These are phyloP conservation scores for Hemistola chrysoprasaria DNA, from an alignment of 2,888 invertebrate species.

Conservation along the genomic window DNA sequence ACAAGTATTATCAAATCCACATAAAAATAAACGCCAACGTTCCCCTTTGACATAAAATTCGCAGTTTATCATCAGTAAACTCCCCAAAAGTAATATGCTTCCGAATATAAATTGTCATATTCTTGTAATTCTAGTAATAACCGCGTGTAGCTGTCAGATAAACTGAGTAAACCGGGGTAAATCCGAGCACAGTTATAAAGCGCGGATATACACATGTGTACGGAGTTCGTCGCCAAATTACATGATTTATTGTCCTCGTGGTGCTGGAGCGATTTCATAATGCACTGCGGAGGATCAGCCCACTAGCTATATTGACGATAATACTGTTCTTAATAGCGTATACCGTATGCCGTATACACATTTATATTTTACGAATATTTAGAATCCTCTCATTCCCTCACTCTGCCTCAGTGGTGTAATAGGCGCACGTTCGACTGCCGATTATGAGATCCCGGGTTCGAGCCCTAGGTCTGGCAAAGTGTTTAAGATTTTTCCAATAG, in stretches of 20 bases:
- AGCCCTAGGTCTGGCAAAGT: too few species aligned
- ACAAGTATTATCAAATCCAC: constrained; percentile 21
- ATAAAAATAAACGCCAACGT: constrained; percentile 37
- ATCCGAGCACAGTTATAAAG: constrained; percentile 24
- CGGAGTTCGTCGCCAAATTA: constrained; percentile 68
- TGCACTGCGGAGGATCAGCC: constrained; percentile 3
- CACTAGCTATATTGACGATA: not conserved
- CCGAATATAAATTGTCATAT: constrained; percentile 65
- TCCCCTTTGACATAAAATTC: constrained; percentile 43
- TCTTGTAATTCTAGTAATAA: constrained; percentile 66
- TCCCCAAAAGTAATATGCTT: constrained; percentile 57
- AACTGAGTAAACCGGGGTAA: constrained; percentile 62
- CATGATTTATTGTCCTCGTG: constrained; percentile 71
- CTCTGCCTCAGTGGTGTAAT: too few species aligned
- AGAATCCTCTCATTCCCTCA: too few species aligned
- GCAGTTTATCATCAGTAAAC: constrained; percentile 54
- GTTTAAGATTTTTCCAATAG: too few species aligned
- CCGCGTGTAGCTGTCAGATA: constrained; percentile 64
- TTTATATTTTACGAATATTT: too few species aligned
- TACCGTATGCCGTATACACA: too few species aligned
- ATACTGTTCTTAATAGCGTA: too few species aligned
- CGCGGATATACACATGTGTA: constrained; percentile 31
- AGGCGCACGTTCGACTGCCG: too few species aligned
- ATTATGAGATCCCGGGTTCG: too few species aligned
- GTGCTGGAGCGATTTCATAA: constrained; percentile 11